Conservation (phyloP, 1,140 invertebrate species). For the Orchesella cincta region DNA sequence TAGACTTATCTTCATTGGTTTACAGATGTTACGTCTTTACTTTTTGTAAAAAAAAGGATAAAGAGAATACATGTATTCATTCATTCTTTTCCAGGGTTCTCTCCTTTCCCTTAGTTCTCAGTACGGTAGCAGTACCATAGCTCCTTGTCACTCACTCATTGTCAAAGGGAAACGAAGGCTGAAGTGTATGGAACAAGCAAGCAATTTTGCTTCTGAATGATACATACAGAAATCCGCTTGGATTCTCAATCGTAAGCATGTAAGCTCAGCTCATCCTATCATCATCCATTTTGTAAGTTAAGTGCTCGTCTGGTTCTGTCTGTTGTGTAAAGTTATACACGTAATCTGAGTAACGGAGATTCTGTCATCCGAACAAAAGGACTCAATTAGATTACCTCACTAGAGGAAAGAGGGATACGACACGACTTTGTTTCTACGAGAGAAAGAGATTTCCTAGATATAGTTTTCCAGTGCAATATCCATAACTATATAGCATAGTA, state of each 20-base stretch:
- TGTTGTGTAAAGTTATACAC: conserved; percentile 14
- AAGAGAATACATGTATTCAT: conserved; percentile 22
- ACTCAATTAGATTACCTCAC: conserved; percentile 30
- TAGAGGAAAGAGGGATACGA: neutral
- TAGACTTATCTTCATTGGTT: neutral
- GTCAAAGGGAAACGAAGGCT: neutral
- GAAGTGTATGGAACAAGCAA: neutral
- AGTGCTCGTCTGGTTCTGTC: conserved; percentile 7
- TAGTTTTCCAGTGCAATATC: neutral
- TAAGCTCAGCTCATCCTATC: no score
- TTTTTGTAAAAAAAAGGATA: neutral
- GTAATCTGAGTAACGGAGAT: conserved; percentile 15
- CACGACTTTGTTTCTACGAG: neutral
- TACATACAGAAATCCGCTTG: no score
- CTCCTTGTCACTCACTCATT: neutral
- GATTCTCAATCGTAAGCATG: no score
- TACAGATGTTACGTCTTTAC: neutral
- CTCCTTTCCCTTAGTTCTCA: neutral
- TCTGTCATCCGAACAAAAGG: conserved; percentile 28
- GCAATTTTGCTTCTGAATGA: conserved; percentile 19
- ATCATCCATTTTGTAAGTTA: no score
- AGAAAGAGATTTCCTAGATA: neutral
- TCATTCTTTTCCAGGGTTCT: neutral
- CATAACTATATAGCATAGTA: no score
- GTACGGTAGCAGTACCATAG: neutral